These are phyloP conservation scores for Halcyon leucocephala DNA, from an alignment of 2,797 vertebrate genomes.

Conservation along the genomic window DNA sequence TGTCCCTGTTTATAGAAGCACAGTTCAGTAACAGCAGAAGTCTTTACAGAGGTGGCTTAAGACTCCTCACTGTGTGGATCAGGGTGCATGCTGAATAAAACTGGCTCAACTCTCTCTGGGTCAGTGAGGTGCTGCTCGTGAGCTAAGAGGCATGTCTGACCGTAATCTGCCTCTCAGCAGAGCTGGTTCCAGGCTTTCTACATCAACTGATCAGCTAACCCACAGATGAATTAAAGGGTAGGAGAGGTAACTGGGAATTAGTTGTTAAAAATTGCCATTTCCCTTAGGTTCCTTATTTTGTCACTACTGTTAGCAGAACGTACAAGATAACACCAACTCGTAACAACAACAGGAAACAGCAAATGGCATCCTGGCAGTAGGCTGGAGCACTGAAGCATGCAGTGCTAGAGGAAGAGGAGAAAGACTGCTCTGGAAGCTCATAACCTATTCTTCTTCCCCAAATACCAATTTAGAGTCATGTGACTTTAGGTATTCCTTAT, in stretches of 20 bases:
- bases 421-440: background rate
- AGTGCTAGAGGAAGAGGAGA: background rate
- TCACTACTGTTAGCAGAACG: background rate
- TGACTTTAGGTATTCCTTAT: background rate
- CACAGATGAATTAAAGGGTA: constrained; percentile 3
- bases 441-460: background rate
- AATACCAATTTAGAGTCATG: background rate
- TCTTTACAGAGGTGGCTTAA: background rate
- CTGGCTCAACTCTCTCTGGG: constrained; percentile 14
- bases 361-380: background rate
- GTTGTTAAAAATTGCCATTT: background rate
- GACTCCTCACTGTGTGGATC: constrained; percentile 16
- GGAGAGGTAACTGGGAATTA: background rate
- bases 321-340: background rate
- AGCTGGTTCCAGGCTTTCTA: background rate
- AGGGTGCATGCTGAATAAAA: constrained; percentile 16
- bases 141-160: constrained; percentile 36
- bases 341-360: constrained; percentile 7
- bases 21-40: background rate
- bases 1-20: background rate
- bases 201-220: constrained; percentile 20
- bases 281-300: background rate
- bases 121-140: constrained; percentile 26
- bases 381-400: background rate
- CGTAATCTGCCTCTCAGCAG: constrained; percentile 41